Percentiles rank a stretch among this genome's conserved stretches.
Conservation (phyloP, 2,888 invertebrate genomes). For the Pardosa pseudoannulata region DNA sequence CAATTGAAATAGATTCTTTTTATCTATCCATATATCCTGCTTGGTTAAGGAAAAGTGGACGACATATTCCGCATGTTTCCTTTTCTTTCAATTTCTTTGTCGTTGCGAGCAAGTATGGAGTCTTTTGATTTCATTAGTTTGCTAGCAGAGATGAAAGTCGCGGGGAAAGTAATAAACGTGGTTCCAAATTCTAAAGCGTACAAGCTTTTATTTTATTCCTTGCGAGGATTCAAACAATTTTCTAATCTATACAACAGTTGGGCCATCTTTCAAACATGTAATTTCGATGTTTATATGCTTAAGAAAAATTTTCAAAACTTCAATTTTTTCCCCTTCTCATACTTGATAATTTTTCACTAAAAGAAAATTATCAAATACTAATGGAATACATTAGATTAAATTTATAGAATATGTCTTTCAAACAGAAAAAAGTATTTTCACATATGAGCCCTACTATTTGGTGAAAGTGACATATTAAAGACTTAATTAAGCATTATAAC, state of each 20-base stretch:
- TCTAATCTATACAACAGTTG: slow-evolving; percentile 9
- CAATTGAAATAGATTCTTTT: slow-evolving; percentile 69
- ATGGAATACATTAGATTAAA: too few species aligned
- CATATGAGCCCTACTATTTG: too few species aligned
- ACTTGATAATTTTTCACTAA: not conserved
- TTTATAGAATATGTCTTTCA: too few species aligned
- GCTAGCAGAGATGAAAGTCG: slow-evolving; percentile 42
- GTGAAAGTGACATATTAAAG: too few species aligned
- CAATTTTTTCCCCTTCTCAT: not conserved
- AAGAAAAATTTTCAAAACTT: not conserved
- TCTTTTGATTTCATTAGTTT: slow-evolving; percentile 66
- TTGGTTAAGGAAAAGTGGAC: slow-evolving; percentile 61
- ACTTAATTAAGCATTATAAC: too few species aligned
- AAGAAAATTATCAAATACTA: too few species aligned
- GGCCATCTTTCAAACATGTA: not conserved
- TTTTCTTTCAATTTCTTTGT: slow-evolving; percentile 53
- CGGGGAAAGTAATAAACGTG: slow-evolving; percentile 59
- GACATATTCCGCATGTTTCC: slow-evolving; percentile 51
- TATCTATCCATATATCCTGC: slow-evolving; percentile 43
- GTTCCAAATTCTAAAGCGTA: slow-evolving; percentile 28
- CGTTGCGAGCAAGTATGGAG: slow-evolving; percentile 26
- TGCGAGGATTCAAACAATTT: slow-evolving; percentile 20
- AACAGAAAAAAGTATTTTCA: too few species aligned
- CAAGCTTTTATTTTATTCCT: slow-evolving; percentile 20
- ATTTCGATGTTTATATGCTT: not conserved